Percentiles rank a stretch among this genome's conserved stretches.
Conservation (phyloP, 1,140 invertebrate genomes). For the Cydia splendana region DNA sequence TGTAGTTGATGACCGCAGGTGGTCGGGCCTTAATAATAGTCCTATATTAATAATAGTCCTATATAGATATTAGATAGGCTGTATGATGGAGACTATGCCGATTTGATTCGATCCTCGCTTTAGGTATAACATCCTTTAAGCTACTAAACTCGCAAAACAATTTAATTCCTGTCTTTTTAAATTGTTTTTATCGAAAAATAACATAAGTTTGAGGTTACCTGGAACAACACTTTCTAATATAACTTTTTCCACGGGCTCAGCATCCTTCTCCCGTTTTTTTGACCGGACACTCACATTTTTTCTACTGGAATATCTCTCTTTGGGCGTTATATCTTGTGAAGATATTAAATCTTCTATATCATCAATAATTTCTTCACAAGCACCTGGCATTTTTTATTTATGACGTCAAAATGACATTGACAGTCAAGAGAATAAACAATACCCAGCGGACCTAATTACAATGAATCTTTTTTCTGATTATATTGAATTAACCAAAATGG, state of each 20-base stretch:
- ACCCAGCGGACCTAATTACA: not conserved
- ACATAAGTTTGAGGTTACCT: slow-evolving; percentile 84
- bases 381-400: slow-evolving; percentile 76
- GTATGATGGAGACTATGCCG: not conserved
- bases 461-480: not conserved
- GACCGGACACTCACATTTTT: slow-evolving; percentile 84
- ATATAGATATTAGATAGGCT: no score
- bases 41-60: no score
- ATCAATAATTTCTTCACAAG: slow-evolving; percentile 84
- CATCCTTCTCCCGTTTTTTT: slow-evolving; percentile 75
- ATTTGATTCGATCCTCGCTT: not conserved
- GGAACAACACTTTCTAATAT: slow-evolving; percentile 85
- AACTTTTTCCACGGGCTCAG: slow-evolving; percentile 62
- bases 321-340: slow-evolving; percentile 87
- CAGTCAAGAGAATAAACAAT: slow-evolving; percentile 7
- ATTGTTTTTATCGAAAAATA: slow-evolving; percentile 30
- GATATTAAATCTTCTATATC: slow-evolving; percentile 92
- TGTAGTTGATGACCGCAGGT: no score
- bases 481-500: not conserved
- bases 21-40: no score
- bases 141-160: not conserved
- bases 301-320: slow-evolving; percentile 85
- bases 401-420: slow-evolving; percentile 42
- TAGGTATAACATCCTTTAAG: not conserved
- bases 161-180: not conserved